phyloP scores from a whole-genome alignment of 2,797 vertebrate genomes.

The Forpus xanthops region DNA sequence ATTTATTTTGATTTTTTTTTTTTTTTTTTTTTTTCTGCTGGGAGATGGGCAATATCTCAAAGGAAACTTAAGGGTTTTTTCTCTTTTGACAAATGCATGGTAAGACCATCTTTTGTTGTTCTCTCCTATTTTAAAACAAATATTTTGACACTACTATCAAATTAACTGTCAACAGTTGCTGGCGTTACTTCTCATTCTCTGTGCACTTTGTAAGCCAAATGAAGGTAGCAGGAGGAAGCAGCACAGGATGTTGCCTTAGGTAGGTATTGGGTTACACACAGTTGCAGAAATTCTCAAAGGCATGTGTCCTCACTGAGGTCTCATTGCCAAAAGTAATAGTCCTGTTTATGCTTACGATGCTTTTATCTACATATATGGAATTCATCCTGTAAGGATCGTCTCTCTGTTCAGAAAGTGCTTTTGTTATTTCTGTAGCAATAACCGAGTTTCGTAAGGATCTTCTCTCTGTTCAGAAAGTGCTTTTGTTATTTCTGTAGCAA shows the following conservation, averaged over 20 bases:
- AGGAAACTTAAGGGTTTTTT: background rate
- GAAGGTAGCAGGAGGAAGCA: background rate
- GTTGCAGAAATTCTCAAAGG: background rate
- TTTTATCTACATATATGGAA: background rate
- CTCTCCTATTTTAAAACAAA: background rate
- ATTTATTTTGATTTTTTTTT: background rate
- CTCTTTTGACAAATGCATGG: background rate
- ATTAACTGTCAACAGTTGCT: background rate
- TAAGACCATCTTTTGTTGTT: background rate
- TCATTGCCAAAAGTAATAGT: background rate
- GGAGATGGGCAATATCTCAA: background rate
- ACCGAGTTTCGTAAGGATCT: background rate
- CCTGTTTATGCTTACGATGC: background rate
- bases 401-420: background rate
- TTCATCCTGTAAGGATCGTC: background rate
- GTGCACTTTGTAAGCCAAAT: background rate
- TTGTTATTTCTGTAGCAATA: background rate
- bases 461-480: background rate
- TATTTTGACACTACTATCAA: background rate
- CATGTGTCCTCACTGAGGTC: background rate
- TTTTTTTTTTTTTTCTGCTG: background rate
- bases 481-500: background rate
- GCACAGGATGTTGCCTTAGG: background rate
- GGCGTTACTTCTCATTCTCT: background rate
- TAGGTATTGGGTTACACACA: background rate